Evolutionary conservation across 2,888 invertebrate genomes (phyloP).

Genomic region (Xanthia icteritia): DNA sequence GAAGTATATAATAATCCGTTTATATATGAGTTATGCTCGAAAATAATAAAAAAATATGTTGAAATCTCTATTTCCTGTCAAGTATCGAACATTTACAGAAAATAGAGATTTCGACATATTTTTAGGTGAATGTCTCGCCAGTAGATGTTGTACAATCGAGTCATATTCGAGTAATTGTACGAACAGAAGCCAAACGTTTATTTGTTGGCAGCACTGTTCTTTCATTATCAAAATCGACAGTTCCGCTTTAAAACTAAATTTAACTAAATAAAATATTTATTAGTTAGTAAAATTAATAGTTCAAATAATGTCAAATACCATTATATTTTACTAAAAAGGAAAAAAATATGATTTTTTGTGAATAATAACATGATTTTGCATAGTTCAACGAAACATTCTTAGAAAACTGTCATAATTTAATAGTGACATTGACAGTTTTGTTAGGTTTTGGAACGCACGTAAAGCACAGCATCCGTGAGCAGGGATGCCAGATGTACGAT

Average conservation of each 20-base stretch:
- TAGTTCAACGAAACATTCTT: no score
- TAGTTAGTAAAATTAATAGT: background rate
- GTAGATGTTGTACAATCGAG: no score
- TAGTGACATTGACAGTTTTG: background rate
- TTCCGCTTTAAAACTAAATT: constrained; percentile 23
- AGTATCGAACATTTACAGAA: no score
- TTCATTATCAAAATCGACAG: background rate
- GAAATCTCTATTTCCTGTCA: no score
- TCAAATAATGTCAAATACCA: background rate
- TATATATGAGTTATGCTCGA: no score
- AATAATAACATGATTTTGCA: background rate
- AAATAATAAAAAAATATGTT: no score
- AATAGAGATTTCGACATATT: no score
- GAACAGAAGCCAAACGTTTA: background rate
- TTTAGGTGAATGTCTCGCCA: no score
- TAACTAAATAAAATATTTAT: background rate
- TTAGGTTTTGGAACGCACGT: constrained; percentile 31
- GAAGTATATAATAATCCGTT: no score
- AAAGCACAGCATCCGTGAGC: background rate
- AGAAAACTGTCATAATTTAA: background rate
- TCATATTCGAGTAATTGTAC: no score
- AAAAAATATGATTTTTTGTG: fast-evolving
- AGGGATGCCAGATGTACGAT: no score
- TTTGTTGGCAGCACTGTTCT: background rate
- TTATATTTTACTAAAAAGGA: no score